Evolutionary conservation across 2,113 vertebrate species (phyloP).

Genomic region (Siphamia tubifer): DNA sequence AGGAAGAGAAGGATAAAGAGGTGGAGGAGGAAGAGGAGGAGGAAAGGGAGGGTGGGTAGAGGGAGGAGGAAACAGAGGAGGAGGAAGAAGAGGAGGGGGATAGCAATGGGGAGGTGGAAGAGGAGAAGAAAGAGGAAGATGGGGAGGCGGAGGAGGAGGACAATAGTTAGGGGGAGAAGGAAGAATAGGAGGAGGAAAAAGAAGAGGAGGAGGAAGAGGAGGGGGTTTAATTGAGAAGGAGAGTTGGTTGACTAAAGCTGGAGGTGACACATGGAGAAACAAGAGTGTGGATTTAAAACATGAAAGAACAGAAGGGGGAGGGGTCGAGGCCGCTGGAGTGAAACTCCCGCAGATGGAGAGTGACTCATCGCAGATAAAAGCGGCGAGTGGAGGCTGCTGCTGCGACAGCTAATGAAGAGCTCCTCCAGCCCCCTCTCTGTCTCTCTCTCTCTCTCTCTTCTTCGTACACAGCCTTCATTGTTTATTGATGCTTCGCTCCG

Average conservation of each 20-base stretch:
- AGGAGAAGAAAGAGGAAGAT: background rate
- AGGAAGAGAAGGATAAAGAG: background rate
- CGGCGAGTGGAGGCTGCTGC: conserved; percentile 45
- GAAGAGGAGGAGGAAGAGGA: no score
- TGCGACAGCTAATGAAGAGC: conserved; percentile 74
- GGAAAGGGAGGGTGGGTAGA: no score
- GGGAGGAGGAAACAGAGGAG: background rate
- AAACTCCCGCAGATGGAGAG: conserved; percentile 61
- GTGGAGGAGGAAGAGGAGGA: conserved; percentile 14
- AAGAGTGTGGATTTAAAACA: conserved; percentile 69
- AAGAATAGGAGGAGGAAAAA: conserved; percentile 1
- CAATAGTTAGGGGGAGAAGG: no score
- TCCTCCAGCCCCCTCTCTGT: conserved; percentile 49
- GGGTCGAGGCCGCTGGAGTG: conserved; percentile 53
- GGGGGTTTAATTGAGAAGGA: conserved; percentile 62
- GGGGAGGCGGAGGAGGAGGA: no score
- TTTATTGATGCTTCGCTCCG: conserved; percentile 75
- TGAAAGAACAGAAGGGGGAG: conserved; percentile 53
- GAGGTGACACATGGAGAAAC: conserved; percentile 64
- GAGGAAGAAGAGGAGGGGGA: background rate
- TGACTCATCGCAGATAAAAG: conserved; percentile 74
- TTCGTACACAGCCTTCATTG: conserved; percentile 70
- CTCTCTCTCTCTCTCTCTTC: no score
- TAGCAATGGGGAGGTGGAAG: background rate
- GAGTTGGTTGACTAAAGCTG: conserved; percentile 45